Evolutionary conservation across 2,888 invertebrate species (phyloP).

Genomic region (Chydorus sphaericus): DNA sequence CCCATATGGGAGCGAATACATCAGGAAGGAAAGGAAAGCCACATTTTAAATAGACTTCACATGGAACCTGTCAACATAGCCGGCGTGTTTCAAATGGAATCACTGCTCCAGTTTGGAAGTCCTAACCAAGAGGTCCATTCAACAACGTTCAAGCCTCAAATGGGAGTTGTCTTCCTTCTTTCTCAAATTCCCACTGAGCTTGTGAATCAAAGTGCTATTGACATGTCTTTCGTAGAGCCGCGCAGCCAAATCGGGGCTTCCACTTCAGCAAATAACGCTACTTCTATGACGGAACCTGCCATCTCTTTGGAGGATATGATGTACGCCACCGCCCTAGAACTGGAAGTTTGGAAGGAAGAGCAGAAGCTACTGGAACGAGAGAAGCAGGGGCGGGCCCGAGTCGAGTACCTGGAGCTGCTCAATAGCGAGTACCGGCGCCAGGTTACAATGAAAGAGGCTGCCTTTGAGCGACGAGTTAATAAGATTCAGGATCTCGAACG

Average conservation of each 20-base stretch:
- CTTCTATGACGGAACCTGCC: background rate
- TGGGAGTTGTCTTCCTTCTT: background rate
- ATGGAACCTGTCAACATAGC: background rate
- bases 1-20: background rate
- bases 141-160: background rate
- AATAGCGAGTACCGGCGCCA: background rate
- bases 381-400: background rate
- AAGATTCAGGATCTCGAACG: background rate
- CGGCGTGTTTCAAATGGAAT: background rate
- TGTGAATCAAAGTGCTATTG: background rate
- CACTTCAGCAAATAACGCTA: background rate
- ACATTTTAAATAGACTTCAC: background rate
- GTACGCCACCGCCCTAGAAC: constrained; percentile 3
- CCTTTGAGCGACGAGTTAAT: background rate
- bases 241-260: background rate
- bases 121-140: background rate
- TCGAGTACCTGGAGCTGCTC: background rate
- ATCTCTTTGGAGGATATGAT: background rate
- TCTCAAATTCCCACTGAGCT: background rate
- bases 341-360: constrained; percentile 12
- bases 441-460: background rate
- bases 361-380: background rate
- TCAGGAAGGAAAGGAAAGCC: background rate
- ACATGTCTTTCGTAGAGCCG: background rate
- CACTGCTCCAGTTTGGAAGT: background rate